These are phyloP conservation scores for Bombus cullumanus DNA, from an alignment of 1,140 invertebrate genomes.

Conservation along the genomic window DNA sequence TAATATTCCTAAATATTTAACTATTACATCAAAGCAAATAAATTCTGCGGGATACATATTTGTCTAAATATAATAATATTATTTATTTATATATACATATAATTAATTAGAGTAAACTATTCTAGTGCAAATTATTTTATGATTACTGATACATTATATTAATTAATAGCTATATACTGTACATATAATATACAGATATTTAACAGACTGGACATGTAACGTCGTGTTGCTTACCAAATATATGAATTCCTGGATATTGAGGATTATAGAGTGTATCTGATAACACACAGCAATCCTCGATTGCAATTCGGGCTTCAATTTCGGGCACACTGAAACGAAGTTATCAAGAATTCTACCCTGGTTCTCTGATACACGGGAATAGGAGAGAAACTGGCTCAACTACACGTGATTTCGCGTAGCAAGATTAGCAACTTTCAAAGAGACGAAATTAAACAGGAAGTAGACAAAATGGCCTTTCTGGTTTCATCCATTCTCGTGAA, in stretches of 20 bases:
- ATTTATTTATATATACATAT: background rate
- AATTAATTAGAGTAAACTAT: background rate
- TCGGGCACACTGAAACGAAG: background rate
- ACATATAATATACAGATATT: background rate
- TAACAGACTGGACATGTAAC: background rate
- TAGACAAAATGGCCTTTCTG: slow-evolving; percentile 15
- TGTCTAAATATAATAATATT: background rate
- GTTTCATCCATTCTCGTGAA: background rate
- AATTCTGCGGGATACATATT: too few relatives aligned
- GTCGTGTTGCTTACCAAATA: background rate
- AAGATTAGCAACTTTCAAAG: slow-evolving; percentile 8
- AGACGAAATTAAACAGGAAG: slow-evolving; percentile 29
- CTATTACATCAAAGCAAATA: too few relatives aligned
- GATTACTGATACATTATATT: background rate
- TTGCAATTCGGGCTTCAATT: slow-evolving; percentile 13
- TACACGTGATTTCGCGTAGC: background rate
- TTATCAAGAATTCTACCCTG: slow-evolving; percentile 28
- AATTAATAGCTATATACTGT: background rate
- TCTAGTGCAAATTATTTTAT: background rate
- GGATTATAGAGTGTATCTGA: background rate
- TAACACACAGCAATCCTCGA: background rate
- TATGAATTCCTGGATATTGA: background rate
- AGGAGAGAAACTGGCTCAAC: background rate
- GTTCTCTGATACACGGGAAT: background rate
- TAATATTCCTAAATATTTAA: too few relatives aligned